A percentile compares a stretch with the other conserved stretches of the same genome.
These are phyloP conservation scores for Axis porcinus DNA, from an alignment of 2,113 vertebrate genomes.

Conservation along the genomic window DNA sequence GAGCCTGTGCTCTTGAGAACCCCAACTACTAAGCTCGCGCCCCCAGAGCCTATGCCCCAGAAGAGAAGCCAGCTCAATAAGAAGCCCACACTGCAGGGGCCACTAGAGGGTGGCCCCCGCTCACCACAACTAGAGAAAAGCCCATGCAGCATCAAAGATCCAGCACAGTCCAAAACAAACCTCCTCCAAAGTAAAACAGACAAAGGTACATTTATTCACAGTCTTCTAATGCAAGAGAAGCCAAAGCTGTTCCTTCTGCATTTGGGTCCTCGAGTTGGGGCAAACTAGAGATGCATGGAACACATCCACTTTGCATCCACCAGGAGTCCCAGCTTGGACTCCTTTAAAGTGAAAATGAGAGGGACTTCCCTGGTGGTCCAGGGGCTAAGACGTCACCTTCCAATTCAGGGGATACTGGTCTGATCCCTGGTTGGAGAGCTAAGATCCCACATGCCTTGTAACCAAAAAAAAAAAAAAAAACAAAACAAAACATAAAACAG, in stretches of 20 bases:
- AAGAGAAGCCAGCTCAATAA: not conserved
- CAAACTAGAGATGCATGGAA: not conserved
- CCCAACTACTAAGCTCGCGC: not conserved
- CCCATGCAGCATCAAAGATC: not conserved
- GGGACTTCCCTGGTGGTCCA: not conserved
- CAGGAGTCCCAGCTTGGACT: not conserved
- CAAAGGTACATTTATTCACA: not conserved
- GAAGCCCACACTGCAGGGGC: too few species aligned
- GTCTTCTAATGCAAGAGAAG: not conserved
- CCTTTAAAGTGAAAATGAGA: not conserved
- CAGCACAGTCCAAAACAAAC: not conserved
- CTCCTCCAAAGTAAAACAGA: not conserved
- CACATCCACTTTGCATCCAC: not conserved
- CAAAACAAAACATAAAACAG: not conserved
- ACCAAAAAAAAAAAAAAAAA: not conserved
- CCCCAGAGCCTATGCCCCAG: not conserved
- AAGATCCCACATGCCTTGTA: not conserved
- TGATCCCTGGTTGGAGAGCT: not conserved
- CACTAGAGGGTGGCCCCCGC: not conserved
- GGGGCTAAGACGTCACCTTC: not conserved
- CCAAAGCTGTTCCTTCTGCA: not conserved
- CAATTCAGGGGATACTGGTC: not conserved
- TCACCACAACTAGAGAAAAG: not conserved
- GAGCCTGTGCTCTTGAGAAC: not conserved
- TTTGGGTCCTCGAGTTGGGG: not conserved